Percentiles rank a stretch among this genome's conserved stretches.
Evolutionary conservation across 1,140 invertebrate genomes (phyloP).

Genomic region (Paralvinella palmiformis): DNA sequence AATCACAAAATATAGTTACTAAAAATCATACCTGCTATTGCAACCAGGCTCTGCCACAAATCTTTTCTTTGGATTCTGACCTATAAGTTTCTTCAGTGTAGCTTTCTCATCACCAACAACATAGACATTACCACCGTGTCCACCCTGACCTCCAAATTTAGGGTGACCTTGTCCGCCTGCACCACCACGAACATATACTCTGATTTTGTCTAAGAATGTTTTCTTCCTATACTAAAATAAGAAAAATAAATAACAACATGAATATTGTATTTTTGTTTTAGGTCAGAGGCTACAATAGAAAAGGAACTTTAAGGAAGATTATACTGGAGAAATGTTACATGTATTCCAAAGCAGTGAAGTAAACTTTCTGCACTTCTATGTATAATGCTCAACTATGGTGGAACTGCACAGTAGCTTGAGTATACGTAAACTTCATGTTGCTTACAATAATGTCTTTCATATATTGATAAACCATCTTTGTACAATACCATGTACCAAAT

Average conservation of each 20-base stretch:
- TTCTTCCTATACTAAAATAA: conserved; percentile 1
- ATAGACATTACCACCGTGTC: conserved; percentile 76
- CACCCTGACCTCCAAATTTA: conserved; percentile 75
- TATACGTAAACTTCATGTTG: too few species aligned
- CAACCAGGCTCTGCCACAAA: conserved; percentile 61
- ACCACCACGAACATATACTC: conserved; percentile 67
- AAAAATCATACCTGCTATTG: conserved; percentile 57
- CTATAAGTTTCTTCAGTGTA: conserved; percentile 56
- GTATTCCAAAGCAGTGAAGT: too few species aligned
- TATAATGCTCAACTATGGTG: too few species aligned
- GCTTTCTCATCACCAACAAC: conserved; percentile 61
- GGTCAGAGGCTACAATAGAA: too few species aligned
- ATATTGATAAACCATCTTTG: too few species aligned
- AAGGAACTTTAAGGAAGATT: too few species aligned
- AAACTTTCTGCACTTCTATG: too few species aligned
- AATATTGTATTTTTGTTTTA: too few species aligned
- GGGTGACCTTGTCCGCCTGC: conserved; percentile 70
- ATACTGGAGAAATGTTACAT: too few species aligned
- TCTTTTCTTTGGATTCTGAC: conserved; percentile 55
- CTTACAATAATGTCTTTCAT: too few species aligned
- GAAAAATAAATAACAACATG: not conserved
- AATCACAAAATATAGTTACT: not conserved
- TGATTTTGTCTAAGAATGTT: conserved; percentile 66
- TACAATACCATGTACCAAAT: too few species aligned
- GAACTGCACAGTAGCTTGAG: too few species aligned